A percentile compares a stretch with the other conserved stretches of the same genome.
Conservation (phyloP, 2,113 vertebrate genomes). For the Cavia porcellus region DNA sequence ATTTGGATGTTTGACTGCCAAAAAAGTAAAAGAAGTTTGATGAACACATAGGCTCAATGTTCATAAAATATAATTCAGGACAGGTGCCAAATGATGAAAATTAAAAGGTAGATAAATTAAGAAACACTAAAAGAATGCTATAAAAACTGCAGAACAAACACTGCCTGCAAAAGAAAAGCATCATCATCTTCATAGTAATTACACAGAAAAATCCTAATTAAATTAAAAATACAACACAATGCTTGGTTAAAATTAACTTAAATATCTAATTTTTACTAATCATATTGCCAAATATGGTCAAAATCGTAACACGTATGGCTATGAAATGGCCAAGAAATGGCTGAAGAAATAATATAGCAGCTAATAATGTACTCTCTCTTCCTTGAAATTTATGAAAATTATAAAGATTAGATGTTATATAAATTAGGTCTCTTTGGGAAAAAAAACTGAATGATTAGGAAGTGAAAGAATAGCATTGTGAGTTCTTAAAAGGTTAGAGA, state of each 20-base stretch:
- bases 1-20: neutral
- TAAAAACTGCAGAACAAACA: neutral
- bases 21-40: slow-evolving; percentile 54
- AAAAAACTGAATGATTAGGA: slow-evolving; percentile 64
- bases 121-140: neutral
- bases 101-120: neutral
- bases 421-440: slow-evolving; percentile 36
- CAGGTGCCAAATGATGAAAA: neutral
- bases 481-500: slow-evolving; percentile 59
- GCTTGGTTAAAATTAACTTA: neutral
- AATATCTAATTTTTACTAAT: neutral
- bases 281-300: neutral
- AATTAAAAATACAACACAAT: neutral
- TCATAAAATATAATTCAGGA: neutral
- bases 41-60: neutral
- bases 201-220: neutral
- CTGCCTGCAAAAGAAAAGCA: neutral
- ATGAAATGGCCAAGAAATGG: neutral
- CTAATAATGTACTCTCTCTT: neutral
- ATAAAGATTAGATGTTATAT: slow-evolving; percentile 25
- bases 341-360: neutral
- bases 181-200: neutral
- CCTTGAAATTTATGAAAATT: slow-evolving; percentile 54
- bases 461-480: neutral
- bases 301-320: neutral